Conservation (phyloP, 2,888 invertebrate genomes). For the Platypus cylindrus region DNA sequence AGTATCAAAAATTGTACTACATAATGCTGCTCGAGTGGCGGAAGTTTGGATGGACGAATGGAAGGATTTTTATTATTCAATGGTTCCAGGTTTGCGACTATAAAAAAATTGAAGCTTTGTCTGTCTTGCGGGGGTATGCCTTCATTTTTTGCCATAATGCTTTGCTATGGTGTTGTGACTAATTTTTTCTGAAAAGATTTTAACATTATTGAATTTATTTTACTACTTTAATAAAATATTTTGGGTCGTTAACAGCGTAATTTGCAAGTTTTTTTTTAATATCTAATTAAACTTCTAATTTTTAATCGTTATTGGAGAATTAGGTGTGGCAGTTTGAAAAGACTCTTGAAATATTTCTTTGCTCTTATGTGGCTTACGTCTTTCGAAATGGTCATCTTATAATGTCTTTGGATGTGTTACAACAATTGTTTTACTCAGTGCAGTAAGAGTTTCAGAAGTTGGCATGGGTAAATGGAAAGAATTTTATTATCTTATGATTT, state of each 20-base stretch:
- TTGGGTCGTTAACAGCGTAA: too few species aligned
- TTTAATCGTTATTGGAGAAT: conserved; percentile 2
- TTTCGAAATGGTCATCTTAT: conserved; percentile 97
- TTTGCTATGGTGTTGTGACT: too few species aligned
- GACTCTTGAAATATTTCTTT: conserved; percentile 86
- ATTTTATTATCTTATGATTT: conserved; percentile 98
- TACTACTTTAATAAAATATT: too few species aligned
- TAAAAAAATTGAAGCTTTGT: too few species aligned
- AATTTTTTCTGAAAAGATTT: too few species aligned
- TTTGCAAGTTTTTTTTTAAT: too few species aligned
- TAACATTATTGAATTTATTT: too few species aligned
- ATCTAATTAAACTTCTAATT: too few species aligned
- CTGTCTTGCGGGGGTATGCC: too few species aligned
- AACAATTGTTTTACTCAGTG: conserved; percentile 95
- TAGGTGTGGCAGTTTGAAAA: conserved; percentile 97
- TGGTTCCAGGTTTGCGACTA: conserved; percentile 91
- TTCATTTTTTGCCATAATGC: too few species aligned
- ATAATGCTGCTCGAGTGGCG: conserved; percentile 96
- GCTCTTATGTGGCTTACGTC: conserved; percentile 94
- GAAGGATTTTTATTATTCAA: conserved; percentile 97
- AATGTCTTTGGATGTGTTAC: conserved; percentile 98
- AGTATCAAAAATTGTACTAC: conserved; percentile 89
- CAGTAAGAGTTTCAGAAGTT: conserved; percentile 95
- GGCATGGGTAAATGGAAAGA: conserved; percentile 99
- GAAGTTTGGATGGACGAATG: conserved; percentile 99